phyloP scores from a whole-genome alignment of 1,140 invertebrate genomes.

The Panagrolaimus sp. region DNA sequence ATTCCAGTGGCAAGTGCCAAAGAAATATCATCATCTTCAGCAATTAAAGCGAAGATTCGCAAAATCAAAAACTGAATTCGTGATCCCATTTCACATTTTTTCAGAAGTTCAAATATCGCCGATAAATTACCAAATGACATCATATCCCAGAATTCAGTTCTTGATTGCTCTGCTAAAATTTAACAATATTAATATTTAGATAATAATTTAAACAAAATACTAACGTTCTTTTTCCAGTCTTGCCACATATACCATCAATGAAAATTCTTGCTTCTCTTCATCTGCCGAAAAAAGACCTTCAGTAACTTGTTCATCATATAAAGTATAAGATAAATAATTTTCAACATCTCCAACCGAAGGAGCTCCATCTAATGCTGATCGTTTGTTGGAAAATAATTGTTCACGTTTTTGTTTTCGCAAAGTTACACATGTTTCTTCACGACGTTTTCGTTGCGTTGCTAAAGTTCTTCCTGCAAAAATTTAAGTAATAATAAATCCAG shows the following conservation, averaged over 20 bases:
- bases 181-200: too few relatives aligned
- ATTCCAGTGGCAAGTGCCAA: not conserved
- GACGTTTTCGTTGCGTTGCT: not conserved
- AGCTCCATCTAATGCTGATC: not conserved
- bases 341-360: not conserved
- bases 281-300: not conserved
- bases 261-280: not conserved
- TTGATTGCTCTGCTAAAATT: not conserved
- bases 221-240: not conserved
- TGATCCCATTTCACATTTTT: not conserved
- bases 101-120: not conserved
- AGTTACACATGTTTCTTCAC: not conserved
- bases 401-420: constrained; percentile 10
- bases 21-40: not conserved
- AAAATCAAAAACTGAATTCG: not conserved
- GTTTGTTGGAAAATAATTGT: not conserved
- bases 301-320: constrained; percentile 9
- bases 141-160: constrained; percentile 14
- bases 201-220: too few relatives aligned
- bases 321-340: not conserved
- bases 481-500: too few relatives aligned
- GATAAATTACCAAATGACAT: constrained; percentile 2
- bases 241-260: constrained; percentile 2
- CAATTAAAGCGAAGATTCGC: not conserved
- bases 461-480: not conserved